phyloP scores from a whole-genome alignment of 2,113 vertebrate genomes.

The cat (Felis catus) region F.catus_Fca126_mat1.0 CM031413.1:75590501-75591000 shows the following conservation, averaged over 20 bases:
- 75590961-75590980: too few species aligned
- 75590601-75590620: neutral
- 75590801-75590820: neutral
- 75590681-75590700: neutral
- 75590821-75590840: neutral
- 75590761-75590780: neutral
- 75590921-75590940: too few species aligned
- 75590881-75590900: too few species aligned
- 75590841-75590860: neutral
- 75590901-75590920: too few species aligned
- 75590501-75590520: neutral
- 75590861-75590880: neutral
- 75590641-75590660: neutral
- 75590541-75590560: too few species aligned
- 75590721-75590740: neutral
- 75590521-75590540: neutral
- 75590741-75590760: neutral
- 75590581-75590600: neutral
- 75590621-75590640: neutral
- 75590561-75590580: neutral
- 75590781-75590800: neutral
- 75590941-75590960: too few species aligned
- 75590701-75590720: neutral
- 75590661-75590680: neutral
- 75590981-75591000: too few species aligned